A percentile compares a stretch with the other conserved stretches of the same genome.
Conservation (phyloP, 2,888 invertebrate species). For the Coenonympha glycerion region DNA sequence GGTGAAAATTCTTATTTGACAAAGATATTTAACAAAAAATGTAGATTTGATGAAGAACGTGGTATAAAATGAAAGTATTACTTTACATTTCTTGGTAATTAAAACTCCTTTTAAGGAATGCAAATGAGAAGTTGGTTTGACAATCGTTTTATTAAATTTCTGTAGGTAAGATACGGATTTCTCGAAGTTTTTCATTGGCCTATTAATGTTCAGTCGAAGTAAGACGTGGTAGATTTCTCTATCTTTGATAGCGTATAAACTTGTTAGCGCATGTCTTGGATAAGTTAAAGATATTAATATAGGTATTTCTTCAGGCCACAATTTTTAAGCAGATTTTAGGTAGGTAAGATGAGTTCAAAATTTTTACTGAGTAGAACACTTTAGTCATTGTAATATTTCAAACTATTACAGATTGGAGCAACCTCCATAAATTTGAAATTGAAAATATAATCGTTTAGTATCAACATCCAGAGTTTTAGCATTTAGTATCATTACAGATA, state of each 20-base stretch:
- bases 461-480: not conserved
- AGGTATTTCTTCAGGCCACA: too few relatives aligned
- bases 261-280: too few relatives aligned
- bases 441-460: not conserved
- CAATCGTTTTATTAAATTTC: slow-evolving; percentile 36
- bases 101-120: slow-evolving; percentile 32
- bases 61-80: not conserved
- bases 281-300: too few relatives aligned
- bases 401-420: not conserved
- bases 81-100: slow-evolving; percentile 1
- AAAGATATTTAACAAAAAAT: too few relatives aligned
- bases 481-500: slow-evolving; percentile 5
- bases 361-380: too few relatives aligned
- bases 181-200: slow-evolving; percentile 25
- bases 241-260: too few relatives aligned
- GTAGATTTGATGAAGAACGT: too few relatives aligned
- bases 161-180: slow-evolving; percentile 26
- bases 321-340: too few relatives aligned
- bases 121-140: slow-evolving; percentile 41
- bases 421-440: not conserved
- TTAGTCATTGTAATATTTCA: too few relatives aligned
- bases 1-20: too few relatives aligned
- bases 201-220: slow-evolving; percentile 25
- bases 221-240: slow-evolving; percentile 17
- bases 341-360: too few relatives aligned